A percentile compares a stretch with the other conserved stretches of the same genome.
Conservation (phyloP, 2,797 vertebrate genomes). For the Ara ararauna region DNA sequence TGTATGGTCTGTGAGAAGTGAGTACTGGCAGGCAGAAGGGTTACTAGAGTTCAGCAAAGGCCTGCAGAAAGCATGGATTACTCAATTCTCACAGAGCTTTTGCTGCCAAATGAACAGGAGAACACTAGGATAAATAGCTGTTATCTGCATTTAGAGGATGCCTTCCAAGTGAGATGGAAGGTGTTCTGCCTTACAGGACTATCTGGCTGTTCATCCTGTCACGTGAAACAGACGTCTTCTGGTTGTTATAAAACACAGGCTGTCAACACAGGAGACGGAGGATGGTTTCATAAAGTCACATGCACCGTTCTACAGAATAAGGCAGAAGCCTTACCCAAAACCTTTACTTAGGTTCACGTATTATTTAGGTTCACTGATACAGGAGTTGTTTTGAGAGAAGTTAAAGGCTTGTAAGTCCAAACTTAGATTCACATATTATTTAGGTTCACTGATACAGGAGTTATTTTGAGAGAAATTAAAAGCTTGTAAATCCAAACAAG, state of each 20-base stretch:
- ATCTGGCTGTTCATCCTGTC: slow-evolving; percentile 12
- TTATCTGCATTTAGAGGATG: slow-evolving; percentile 35
- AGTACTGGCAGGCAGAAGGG: slow-evolving; percentile 17
- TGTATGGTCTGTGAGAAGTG: background rate
- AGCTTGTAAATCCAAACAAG: background rate
- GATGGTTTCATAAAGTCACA: background rate
- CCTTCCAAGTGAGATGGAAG: slow-evolving; percentile 43
- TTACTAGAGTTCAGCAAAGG: slow-evolving; percentile 45
- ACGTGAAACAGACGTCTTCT: background rate
- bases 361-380: background rate
- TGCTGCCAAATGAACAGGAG: slow-evolving; percentile 5
- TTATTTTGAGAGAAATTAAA: background rate
- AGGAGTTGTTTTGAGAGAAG: background rate
- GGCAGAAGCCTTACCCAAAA: background rate
- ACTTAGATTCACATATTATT: background rate
- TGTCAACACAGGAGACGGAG: background rate
- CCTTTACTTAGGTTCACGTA: background rate
- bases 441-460: background rate
- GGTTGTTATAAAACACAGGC: background rate
- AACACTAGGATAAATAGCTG: slow-evolving; percentile 3
- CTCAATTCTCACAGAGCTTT: background rate
- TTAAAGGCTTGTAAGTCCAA: background rate
- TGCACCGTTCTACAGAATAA: background rate
- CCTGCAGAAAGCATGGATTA: background rate
- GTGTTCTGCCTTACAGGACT: background rate